phyloP scores from a whole-genome alignment of 2,888 invertebrate species.

The Andrena bucephala region DNA sequence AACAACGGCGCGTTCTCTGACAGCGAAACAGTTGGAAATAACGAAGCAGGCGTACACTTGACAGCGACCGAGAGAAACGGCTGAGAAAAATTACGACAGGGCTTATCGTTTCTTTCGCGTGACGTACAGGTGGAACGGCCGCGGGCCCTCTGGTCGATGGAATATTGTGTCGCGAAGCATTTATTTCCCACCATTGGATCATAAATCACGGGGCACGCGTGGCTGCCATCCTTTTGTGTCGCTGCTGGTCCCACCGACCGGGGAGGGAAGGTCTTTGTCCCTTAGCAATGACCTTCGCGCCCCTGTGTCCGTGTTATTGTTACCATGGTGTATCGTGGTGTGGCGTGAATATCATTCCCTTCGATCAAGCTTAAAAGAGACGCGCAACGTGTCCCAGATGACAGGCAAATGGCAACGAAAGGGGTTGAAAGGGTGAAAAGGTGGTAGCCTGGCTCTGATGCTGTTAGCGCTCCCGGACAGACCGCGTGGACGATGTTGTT shows the following conservation, averaged over 20 bases:
- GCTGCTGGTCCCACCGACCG: constrained; percentile 5
- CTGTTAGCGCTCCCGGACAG: no score
- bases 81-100: constrained; percentile 31
- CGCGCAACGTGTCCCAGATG: background rate
- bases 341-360: background rate
- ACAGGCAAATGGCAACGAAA: background rate
- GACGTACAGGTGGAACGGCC: constrained; percentile 7
- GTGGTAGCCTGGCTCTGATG: no score
- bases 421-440: no score
- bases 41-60: background rate
- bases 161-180: constrained; percentile 51
- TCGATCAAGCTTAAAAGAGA: background rate
- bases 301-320: background rate
- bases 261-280: constrained; percentile 10
- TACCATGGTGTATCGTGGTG: background rate
- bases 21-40: background rate
- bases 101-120: constrained; percentile 32
- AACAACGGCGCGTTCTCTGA: background rate
- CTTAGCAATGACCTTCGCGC: constrained; percentile 41
- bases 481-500: no score
- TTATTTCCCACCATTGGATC: constrained; percentile 46
- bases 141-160: background rate
- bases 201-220: constrained; percentile 38
- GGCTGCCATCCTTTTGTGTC: constrained; percentile 36
- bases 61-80: constrained; percentile 23